Conservation (phyloP, 1,140 invertebrate genomes). For the Drosophila ambigua region DNA sequence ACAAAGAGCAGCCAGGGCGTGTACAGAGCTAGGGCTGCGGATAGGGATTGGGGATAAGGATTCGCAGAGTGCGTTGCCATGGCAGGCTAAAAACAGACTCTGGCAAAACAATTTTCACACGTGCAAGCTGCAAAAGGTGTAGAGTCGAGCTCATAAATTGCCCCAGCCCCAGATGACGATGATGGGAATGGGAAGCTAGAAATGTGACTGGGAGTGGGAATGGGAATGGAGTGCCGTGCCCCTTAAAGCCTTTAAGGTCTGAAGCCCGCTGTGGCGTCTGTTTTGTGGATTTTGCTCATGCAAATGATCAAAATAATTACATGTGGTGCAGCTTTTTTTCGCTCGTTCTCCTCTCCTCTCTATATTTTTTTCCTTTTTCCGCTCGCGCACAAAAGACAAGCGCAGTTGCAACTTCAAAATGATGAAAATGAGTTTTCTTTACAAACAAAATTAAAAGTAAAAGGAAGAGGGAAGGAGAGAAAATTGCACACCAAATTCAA, state of each 20-base stretch:
- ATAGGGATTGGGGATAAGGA: background rate
- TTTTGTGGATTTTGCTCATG: constrained; percentile 51
- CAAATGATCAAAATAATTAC: constrained; percentile 83
- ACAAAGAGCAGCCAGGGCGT: constrained; percentile 20
- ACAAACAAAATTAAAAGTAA: constrained; percentile 82
- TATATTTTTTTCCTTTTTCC: constrained; percentile 34
- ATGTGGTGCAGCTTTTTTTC: constrained; percentile 69
- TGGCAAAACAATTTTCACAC: constrained; percentile 60
- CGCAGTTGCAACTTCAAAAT: constrained; percentile 79
- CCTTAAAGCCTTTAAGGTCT: constrained; percentile 42
- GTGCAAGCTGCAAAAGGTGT: constrained; percentile 57
- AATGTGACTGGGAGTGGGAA: too few relatives aligned
- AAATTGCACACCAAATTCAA: constrained; percentile 80
- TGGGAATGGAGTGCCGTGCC: too few relatives aligned
- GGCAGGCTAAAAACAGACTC: constrained; percentile 43
- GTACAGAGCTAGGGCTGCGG: background rate
- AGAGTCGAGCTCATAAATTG: constrained; percentile 64
- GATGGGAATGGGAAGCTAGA: background rate
- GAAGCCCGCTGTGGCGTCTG: constrained; percentile 23
- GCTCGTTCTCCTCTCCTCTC: constrained; percentile 15
- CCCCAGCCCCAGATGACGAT: constrained; percentile 15
- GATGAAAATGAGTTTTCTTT: constrained; percentile 83
- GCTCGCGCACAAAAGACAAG: constrained; percentile 63
- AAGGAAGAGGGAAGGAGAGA: constrained; percentile 35
- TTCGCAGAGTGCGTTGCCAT: constrained; percentile 25